A percentile compares a stretch with the other conserved stretches of the same genome.
phyloP scores from a whole-genome alignment of 2,113 vertebrate species.

The Xiphophorus hellerii region DNA sequence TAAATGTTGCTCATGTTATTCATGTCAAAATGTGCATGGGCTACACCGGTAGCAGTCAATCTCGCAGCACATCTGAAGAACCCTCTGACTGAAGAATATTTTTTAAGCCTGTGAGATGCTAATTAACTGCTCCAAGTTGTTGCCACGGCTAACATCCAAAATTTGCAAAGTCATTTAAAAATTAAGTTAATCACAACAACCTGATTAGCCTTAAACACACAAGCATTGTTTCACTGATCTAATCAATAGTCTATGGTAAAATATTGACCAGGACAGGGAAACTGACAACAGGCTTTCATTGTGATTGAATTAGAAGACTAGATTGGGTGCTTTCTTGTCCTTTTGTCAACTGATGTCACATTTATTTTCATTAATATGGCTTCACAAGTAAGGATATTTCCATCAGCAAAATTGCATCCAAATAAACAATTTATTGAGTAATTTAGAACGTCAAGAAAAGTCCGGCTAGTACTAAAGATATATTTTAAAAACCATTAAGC shows the following conservation, averaged over 20 bases:
- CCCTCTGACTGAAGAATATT: too few relatives aligned
- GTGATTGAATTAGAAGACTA: too few relatives aligned
- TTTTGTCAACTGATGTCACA: background rate
- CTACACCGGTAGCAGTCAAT: too few relatives aligned
- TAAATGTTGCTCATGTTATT: too few relatives aligned
- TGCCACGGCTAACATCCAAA: too few relatives aligned
- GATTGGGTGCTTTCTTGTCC: background rate
- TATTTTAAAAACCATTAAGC: background rate
- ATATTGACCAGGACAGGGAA: too few relatives aligned
- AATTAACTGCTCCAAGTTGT: too few relatives aligned
- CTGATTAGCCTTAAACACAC: background rate
- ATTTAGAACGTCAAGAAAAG: background rate
- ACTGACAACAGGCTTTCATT: too few relatives aligned
- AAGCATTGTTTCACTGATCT: background rate
- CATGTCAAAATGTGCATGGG: too few relatives aligned
- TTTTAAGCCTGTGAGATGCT: too few relatives aligned
- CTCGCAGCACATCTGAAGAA: too few relatives aligned
- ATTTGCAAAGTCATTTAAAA: background rate
- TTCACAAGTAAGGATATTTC: background rate
- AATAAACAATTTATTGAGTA: background rate
- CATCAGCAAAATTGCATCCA: too few relatives aligned
- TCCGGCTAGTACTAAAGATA: background rate
- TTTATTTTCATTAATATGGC: background rate
- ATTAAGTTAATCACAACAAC: background rate
- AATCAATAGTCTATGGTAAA: background rate